These are phyloP conservation scores for Ruditapes philippinarum DNA, from an alignment of 1,140 invertebrate genomes.

Conservation along the genomic window DNA sequence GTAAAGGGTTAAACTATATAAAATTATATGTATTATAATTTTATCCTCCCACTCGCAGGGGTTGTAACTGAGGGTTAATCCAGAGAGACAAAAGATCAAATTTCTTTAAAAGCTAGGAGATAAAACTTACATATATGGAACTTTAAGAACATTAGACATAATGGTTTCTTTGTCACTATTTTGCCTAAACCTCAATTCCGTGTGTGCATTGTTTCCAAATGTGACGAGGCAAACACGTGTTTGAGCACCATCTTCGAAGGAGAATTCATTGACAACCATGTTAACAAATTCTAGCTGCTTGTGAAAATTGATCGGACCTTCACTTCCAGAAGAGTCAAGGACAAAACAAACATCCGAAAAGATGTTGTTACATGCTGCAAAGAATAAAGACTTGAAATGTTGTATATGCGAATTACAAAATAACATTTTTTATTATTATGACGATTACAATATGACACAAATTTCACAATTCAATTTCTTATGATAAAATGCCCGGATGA, in stretches of 20 bases:
- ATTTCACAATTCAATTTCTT: too few relatives aligned
- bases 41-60: too few relatives aligned
- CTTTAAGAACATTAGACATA: constrained; percentile 40
- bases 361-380: constrained; percentile 39
- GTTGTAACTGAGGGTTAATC: too few relatives aligned
- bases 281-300: constrained; percentile 56
- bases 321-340: constrained; percentile 69
- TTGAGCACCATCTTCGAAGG: background rate
- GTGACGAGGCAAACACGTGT: constrained; percentile 32
- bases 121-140: constrained; percentile 44
- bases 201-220: constrained; percentile 6
- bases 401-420: too few relatives aligned
- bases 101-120: too few relatives aligned
- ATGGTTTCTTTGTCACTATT: constrained; percentile 37
- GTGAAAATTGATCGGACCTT: constrained; percentile 27
- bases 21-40: too few relatives aligned
- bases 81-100: too few relatives aligned
- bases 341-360: constrained; percentile 67
- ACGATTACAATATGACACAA: too few relatives aligned
- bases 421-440: background rate
- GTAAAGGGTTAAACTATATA: too few relatives aligned
- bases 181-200: constrained; percentile 21
- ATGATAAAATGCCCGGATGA: too few relatives aligned
- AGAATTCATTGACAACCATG: constrained; percentile 61
- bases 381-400: background rate